A percentile compares a stretch with the other conserved stretches of the same genome.
Conservation (phyloP, 2,113 vertebrate genomes). For the Nycticryphes semicollaris region DNA sequence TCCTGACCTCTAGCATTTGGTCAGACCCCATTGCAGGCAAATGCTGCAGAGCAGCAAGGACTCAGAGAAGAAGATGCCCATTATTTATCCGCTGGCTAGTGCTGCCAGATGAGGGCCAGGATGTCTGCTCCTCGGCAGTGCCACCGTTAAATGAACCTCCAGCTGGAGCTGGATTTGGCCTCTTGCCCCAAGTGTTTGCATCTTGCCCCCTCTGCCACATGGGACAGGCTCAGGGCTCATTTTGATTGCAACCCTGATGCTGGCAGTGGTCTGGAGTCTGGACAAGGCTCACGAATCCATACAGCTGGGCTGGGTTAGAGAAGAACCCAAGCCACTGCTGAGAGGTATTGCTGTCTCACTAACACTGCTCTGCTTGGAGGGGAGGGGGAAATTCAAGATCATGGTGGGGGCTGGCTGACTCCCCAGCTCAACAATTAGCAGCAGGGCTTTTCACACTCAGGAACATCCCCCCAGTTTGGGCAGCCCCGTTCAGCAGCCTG, state of each 20-base stretch:
- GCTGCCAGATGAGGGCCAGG: neutral
- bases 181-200: neutral
- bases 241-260: neutral
- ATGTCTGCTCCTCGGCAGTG: neutral
- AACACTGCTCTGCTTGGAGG: neutral
- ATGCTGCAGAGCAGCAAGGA: neutral
- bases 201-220: neutral
- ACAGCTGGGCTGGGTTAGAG: neutral
- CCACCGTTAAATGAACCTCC: neutral
- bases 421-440: neutral
- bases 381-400: neutral
- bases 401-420: neutral
- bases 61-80: neutral
- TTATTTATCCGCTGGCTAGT: neutral
- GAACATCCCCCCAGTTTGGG: neutral
- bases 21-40: neutral
- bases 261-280: neutral
- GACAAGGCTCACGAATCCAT: neutral
- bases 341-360: neutral
- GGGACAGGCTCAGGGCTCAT: neutral
- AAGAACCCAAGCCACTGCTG: neutral
- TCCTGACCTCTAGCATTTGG: neutral
- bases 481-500: neutral
- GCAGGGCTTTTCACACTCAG: rapidly evolving
- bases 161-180: neutral